phyloP scores from a whole-genome alignment of 2,797 vertebrate species.

The Babyrousa celebensis region DNA sequence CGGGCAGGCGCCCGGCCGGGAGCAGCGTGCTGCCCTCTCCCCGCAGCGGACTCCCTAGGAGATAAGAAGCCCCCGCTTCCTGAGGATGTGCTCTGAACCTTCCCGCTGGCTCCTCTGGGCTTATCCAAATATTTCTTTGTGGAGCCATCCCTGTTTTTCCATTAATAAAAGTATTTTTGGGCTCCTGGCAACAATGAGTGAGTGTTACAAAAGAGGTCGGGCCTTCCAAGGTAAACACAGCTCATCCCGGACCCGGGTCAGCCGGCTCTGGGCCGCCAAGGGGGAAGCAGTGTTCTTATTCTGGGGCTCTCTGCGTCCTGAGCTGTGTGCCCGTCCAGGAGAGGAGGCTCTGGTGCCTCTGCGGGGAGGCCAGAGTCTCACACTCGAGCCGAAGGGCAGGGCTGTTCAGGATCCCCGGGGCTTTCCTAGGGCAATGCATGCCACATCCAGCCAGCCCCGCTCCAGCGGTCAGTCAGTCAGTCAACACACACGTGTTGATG shows the following conservation, averaged over 20 bases:
- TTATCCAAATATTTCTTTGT: conserved; percentile 90
- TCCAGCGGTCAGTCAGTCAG: not conserved
- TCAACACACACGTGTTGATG: not conserved
- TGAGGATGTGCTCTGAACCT: conserved; percentile 89
- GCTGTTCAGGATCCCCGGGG: not conserved
- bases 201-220: conserved; percentile 89
- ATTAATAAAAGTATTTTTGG: conserved; percentile 91
- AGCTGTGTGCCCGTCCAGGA: not conserved
- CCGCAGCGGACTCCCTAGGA: conserved; percentile 42
- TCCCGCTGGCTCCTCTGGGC: conserved; percentile 83
- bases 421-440: rapidly evolving
- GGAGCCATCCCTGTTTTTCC: conserved; percentile 90
- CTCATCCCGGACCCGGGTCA: conserved; percentile 47
- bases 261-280: not conserved
- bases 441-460: rapidly evolving
- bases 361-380: not conserved
- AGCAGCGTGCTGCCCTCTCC: not conserved
- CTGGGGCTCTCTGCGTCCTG: not conserved
- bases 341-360: not conserved
- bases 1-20: rapidly evolving
- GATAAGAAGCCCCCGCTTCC: conserved; percentile 90
- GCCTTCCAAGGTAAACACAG: conserved; percentile 91
- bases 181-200: conserved; percentile 90
- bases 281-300: not conserved
- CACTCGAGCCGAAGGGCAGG: not conserved